A percentile compares a stretch with the other conserved stretches of the same genome.
These are phyloP conservation scores for Erpobdella octoculata DNA, from an alignment of 2,888 invertebrate species.

Conservation along the genomic window DNA sequence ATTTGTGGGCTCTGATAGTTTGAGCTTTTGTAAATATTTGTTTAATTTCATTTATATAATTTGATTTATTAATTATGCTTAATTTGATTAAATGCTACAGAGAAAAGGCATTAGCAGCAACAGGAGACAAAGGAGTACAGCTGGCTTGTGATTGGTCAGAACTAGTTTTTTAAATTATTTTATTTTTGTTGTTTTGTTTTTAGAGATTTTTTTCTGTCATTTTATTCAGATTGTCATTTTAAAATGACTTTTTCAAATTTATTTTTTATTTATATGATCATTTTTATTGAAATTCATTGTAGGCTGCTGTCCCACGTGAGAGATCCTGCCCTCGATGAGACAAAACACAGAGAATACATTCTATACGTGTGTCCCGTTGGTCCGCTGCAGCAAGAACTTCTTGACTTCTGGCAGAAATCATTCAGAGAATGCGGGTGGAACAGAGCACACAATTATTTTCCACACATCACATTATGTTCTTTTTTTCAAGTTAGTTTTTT, in stretches of 20 bases:
- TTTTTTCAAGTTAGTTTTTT: slow-evolving; percentile 63
- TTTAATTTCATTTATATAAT: no score
- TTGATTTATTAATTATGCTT: no score
- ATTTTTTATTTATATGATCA: neutral
- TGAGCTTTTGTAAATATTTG: neutral
- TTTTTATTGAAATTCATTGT: no score
- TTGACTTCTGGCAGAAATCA: slow-evolving; percentile 65
- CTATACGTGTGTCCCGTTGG: slow-evolving; percentile 79
- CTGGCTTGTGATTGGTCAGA: slow-evolving; percentile 73
- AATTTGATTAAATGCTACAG: slow-evolving; percentile 55
- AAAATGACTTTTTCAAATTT: neutral
- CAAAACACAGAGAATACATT: slow-evolving; percentile 70
- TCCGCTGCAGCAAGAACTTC: slow-evolving; percentile 62
- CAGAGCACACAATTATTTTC: slow-evolving; percentile 79
- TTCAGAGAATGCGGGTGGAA: slow-evolving; percentile 72
- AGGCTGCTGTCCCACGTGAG: slow-evolving; percentile 77
- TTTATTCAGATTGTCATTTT: neutral
- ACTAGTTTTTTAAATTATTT: no score
- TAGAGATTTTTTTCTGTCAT: neutral
- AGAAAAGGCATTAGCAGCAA: slow-evolving; percentile 79
- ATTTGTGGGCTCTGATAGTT: no score
- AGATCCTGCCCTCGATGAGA: slow-evolving; percentile 70
- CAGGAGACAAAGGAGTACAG: slow-evolving; percentile 77
- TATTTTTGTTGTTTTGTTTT: neutral
- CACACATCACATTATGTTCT: slow-evolving; percentile 79